Base-by-base conservation (phyloP, 2,113 vertebrate genomes). In the Tylochromis polylepis region DNA sequence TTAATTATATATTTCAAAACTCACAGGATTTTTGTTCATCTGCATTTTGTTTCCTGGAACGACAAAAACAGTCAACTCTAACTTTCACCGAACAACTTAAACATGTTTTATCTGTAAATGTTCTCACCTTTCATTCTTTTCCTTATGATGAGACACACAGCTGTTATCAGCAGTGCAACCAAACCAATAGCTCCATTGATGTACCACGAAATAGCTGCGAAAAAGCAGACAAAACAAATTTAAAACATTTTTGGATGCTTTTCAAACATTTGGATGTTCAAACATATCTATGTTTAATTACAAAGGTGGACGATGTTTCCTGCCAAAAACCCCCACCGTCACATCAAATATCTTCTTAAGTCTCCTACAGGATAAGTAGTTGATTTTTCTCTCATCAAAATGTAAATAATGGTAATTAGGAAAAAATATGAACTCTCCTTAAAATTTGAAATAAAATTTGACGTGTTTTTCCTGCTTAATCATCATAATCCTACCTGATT, bases 1-100 rank as follows among this genome's bases (percentile, higher is more conserved):
- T 57, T 24, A 57, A 24, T 57, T 24, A 57, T 29, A 15, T 58
- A 7, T 58, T 27, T 58, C 49, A 20, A 24, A 18, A 56, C 49
- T 70, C 22, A 70, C 81, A 27, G 4, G 16, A 8, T 16, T 70
- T 10, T 70, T 9, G 18, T 56, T 62, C 29, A 36, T 36, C 57
- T 53, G 60, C 15, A 49, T 56, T 55, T 70, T 67, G 8, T 38
- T 70, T 34, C 46, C 81, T 83, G 15, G 53, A 70, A 56, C 38
- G 41, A 27, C 22, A 53, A 70, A 51, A 36, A 38, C 14, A 82
- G 18, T 41, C 38, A 5, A 60, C 6, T 60, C 24, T 11, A 49
- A 16, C 7, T 18, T 46, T 38, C 60, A 65, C 5, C 11, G 16
- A 20, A 59, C 24, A 29, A 59, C 14, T 59, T 29, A 15, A 0